These are phyloP conservation scores for Epizoanthus ramosus DNA, from an alignment of 92 coral and sea anemone genomes.

Conservation along the genomic window DNA sequence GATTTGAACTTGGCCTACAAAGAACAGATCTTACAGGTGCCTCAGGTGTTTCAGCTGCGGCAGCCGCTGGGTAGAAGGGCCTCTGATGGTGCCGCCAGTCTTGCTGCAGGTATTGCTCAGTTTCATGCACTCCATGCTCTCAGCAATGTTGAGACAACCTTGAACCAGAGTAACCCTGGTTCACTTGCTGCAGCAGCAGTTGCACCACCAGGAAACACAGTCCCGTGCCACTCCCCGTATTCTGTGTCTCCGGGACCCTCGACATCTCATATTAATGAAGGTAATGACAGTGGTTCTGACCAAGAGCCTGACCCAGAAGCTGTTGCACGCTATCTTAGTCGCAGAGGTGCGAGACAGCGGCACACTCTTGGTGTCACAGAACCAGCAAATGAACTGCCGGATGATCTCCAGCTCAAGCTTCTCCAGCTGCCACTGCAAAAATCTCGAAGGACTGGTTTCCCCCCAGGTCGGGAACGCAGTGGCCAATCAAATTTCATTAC, in stretches of 20 bases:
- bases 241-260: constrained; percentile 89
- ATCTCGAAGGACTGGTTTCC: constrained; percentile 78
- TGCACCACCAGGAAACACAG: constrained; percentile 42
- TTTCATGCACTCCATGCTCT: constrained; percentile 89
- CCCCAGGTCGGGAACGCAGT: constrained; percentile 87
- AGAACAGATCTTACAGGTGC: constrained; percentile 92
- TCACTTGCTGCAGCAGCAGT: constrained; percentile 71
- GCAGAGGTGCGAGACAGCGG: constrained; percentile 92
- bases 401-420: constrained; percentile 83
- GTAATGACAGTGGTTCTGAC: constrained; percentile 97
- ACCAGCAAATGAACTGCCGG: constrained; percentile 89
- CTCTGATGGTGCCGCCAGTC: constrained; percentile 93
- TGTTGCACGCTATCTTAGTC: constrained; percentile 86
- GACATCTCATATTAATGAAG: constrained; percentile 88
- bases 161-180: constrained; percentile 72
- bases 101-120: constrained; percentile 97
- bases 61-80: constrained; percentile 92
- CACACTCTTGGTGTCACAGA: constrained; percentile 90
- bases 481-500: constrained; percentile 76
- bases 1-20: constrained; percentile 83
- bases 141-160: constrained; percentile 60
- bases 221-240: constrained; percentile 58
- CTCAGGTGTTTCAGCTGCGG: constrained; percentile 84
- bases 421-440: constrained; percentile 83
- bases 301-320: constrained; percentile 99